Evolutionary conservation across 37 sponge, comb jelly and placozoan species (phyloP).

Genomic region (Beroe forskalii): DNA sequence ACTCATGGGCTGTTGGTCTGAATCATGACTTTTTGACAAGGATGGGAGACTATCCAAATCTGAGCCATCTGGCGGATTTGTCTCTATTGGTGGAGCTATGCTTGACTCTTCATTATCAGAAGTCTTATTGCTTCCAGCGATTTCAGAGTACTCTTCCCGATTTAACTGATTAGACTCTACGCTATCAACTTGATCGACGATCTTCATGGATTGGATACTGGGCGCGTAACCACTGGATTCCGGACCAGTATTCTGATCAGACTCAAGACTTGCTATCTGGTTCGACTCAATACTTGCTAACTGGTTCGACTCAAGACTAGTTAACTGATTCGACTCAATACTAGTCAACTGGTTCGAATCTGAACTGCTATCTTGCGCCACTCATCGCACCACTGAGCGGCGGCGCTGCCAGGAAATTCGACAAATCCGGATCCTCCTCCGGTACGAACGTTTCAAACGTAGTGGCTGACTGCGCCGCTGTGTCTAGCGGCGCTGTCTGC

Average conservation of each 20-base stretch:
- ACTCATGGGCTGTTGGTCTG: too few relatives aligned
- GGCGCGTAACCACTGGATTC: too few relatives aligned
- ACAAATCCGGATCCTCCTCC: conserved; percentile 3
- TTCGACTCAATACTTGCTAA: too few relatives aligned
- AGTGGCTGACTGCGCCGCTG: not conserved
- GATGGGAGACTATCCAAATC: too few relatives aligned
- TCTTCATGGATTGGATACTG: not conserved
- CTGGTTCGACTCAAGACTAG: not conserved
- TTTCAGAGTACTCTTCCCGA: too few relatives aligned
- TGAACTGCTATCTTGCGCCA: not conserved
- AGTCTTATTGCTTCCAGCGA: too few relatives aligned
- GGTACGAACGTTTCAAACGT: conserved; percentile 37
- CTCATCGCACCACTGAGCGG: not conserved
- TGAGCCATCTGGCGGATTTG: too few relatives aligned
- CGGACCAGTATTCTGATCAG: too few relatives aligned
- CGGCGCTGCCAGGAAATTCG: conserved; percentile 3
- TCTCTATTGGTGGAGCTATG: too few relatives aligned
- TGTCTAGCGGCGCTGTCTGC: not conserved
- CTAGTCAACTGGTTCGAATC: not conserved
- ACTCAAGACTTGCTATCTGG: not conserved
- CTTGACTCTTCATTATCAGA: too few relatives aligned
- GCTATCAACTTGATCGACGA: not conserved
- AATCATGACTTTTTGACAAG: too few relatives aligned
- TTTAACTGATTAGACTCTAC: too few relatives aligned
- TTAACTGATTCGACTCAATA: not conserved